Evolutionary conservation across 1,140 invertebrate species (phyloP).

Genomic region (Galleria mellonella): DNA sequence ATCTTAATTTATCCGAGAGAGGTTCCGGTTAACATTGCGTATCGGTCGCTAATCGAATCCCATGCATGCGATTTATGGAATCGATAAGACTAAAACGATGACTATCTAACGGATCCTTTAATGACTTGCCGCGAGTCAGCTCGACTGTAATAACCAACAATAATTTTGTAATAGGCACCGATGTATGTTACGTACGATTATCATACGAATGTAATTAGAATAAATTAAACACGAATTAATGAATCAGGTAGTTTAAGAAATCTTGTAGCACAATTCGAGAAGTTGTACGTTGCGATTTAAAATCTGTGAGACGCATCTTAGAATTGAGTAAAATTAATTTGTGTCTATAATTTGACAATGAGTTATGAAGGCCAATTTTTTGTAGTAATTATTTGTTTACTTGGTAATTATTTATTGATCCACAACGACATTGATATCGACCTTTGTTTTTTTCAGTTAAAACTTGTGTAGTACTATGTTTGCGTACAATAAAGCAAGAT

Average conservation of each 20-base stretch:
- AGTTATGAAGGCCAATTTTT: slow-evolving; percentile 56
- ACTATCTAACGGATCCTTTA: slow-evolving; percentile 24
- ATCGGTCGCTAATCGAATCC: slow-evolving; percentile 56
- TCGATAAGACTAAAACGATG: slow-evolving; percentile 22
- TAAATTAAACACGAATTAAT: too few relatives aligned
- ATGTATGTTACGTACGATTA: too few relatives aligned
- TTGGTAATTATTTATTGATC: slow-evolving; percentile 45
- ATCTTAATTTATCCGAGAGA: slow-evolving; percentile 67
- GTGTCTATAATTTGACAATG: slow-evolving; percentile 36
- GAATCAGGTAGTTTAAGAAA: too few relatives aligned
- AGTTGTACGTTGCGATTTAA: too few relatives aligned
- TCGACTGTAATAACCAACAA: too few relatives aligned
- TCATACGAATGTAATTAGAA: too few relatives aligned
- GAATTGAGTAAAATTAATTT: neutral
- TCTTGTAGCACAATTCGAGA: too few relatives aligned
- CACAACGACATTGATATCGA: slow-evolving; percentile 58
- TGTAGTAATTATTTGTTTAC: slow-evolving; percentile 47
- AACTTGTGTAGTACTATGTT: too few relatives aligned
- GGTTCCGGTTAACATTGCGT: slow-evolving; percentile 55
- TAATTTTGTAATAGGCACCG: too few relatives aligned
- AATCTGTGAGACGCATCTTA: too few relatives aligned
- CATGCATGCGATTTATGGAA: slow-evolving; percentile 49
- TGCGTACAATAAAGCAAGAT: too few relatives aligned
- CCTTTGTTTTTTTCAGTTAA: slow-evolving; percentile 38
- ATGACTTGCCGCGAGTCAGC: slow-evolving; percentile 15